These are phyloP conservation scores for Holacanthella duospinosa DNA, from an alignment of 2,888 invertebrate species.

Conservation along the genomic window DNA sequence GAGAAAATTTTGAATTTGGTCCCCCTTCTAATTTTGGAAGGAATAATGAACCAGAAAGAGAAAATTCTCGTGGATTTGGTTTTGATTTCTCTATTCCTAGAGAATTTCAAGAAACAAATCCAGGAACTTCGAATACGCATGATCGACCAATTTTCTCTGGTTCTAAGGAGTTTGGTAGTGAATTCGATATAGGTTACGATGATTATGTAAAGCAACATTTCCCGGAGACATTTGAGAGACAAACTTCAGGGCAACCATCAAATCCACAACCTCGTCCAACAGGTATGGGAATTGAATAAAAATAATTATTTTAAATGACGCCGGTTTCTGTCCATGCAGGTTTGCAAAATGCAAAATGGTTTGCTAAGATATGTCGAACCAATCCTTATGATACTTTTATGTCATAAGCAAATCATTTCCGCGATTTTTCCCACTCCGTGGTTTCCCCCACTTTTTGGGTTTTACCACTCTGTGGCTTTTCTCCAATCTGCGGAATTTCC, in stretches of 20 bases:
- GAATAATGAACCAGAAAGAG: no score
- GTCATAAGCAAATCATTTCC: no score
- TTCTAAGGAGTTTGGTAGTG: neutral
- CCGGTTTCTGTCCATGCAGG: neutral
- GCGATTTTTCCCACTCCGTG: no score
- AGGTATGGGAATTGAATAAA: conserved; percentile 9
- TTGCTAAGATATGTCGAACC: no score
- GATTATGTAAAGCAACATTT: conserved; percentile 45
- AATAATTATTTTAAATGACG: neutral
- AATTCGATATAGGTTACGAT: conserved; percentile 39
- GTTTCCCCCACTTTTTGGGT: no score
- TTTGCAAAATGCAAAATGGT: no score
- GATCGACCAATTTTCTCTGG: conserved; percentile 20
- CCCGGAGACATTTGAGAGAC: conserved; percentile 42
- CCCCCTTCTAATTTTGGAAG: conserved; percentile 26
- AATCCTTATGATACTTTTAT: no score
- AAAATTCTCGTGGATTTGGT: conserved; percentile 13
- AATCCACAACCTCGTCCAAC: no score
- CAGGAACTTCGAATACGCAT: conserved; percentile 20
- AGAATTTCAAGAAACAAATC: conserved; percentile 24
- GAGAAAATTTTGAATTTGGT: conserved; percentile 24
- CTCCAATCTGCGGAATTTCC: no score
- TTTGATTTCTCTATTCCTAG: conserved; percentile 33
- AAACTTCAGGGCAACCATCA: no score
- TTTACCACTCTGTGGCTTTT: no score